Conservation (phyloP, 2,113 vertebrate species). For the Sturnus vulgaris region DNA sequence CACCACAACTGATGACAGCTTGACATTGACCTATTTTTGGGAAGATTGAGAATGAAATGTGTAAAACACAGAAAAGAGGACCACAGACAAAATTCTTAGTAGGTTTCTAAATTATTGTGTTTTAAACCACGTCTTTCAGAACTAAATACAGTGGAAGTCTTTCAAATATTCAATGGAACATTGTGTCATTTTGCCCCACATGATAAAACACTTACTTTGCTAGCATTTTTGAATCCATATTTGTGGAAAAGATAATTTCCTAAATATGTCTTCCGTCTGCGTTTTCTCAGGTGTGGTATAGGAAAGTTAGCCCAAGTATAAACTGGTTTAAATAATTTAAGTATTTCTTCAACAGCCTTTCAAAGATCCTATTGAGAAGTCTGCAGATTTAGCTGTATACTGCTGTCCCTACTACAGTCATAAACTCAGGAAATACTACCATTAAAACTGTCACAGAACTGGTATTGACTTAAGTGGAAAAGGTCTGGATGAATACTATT, state of each 20-base stretch:
- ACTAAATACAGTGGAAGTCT: accelerated
- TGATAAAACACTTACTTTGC: not conserved
- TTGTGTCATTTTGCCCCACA: not conserved
- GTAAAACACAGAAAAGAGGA: not conserved
- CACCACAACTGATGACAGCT: not conserved
- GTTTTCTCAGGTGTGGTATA: not conserved
- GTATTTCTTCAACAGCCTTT: not conserved
- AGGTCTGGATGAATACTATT: not conserved
- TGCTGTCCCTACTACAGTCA: not conserved
- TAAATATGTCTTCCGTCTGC: not conserved
- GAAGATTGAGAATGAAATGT: not conserved
- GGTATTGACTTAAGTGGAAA: not conserved
- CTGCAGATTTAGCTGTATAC: not conserved
- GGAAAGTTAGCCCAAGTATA: not conserved
- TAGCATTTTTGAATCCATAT: not conserved
- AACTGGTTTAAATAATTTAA: not conserved
- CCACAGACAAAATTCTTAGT: not conserved
- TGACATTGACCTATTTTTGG: not conserved
- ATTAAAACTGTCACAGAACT: not conserved
- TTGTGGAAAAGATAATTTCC: not conserved
- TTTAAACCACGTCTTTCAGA: not conserved
- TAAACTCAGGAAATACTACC: not conserved
- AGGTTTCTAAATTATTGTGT: not conserved
- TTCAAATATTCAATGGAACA: not conserved
- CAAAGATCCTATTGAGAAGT: not conserved